Evolutionary conservation across 2,113 vertebrate species (phyloP).

Genomic region (Vicugna pacos): DNA sequence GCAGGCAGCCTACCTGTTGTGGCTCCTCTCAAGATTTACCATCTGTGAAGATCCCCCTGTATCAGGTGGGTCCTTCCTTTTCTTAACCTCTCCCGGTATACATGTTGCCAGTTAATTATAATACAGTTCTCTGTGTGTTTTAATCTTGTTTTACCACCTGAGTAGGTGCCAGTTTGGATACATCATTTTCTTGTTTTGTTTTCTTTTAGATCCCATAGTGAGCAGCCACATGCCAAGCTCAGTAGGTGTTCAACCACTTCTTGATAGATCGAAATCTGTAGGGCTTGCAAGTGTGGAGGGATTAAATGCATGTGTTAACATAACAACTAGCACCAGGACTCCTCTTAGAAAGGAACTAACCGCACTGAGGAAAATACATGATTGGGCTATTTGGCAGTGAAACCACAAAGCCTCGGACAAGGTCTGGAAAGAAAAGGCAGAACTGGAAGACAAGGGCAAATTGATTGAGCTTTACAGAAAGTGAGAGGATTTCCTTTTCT

Average conservation of each 20-base stretch:
- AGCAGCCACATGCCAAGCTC: neutral
- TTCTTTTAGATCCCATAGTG: neutral
- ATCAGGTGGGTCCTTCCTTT: neutral
- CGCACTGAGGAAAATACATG: neutral
- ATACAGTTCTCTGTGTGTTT: constrained; percentile 13
- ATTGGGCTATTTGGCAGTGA: neutral
- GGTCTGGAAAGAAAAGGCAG: neutral
- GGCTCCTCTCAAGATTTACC: neutral
- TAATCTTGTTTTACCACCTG: too few relatives aligned
- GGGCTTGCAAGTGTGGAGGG: neutral
- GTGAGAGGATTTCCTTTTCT: neutral
- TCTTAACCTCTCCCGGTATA: neutral
- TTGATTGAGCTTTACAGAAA: neutral
- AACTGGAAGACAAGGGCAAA: neutral
- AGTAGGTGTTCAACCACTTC: neutral
- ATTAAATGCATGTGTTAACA: neutral
- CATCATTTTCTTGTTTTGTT: neutral
- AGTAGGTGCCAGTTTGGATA: neutral
- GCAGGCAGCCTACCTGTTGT: neutral
- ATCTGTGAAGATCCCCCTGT: neutral
- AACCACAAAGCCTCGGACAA: neutral
- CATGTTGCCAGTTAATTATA: neutral
- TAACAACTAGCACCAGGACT: neutral
- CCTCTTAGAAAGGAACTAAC: neutral
- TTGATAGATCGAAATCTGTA: constrained; percentile 42